Evolutionary conservation across 2,113 vertebrate genomes (phyloP), one percentile per base, ranked within the genome.

Genomic region (Dromiciops gliroides): DNA sequence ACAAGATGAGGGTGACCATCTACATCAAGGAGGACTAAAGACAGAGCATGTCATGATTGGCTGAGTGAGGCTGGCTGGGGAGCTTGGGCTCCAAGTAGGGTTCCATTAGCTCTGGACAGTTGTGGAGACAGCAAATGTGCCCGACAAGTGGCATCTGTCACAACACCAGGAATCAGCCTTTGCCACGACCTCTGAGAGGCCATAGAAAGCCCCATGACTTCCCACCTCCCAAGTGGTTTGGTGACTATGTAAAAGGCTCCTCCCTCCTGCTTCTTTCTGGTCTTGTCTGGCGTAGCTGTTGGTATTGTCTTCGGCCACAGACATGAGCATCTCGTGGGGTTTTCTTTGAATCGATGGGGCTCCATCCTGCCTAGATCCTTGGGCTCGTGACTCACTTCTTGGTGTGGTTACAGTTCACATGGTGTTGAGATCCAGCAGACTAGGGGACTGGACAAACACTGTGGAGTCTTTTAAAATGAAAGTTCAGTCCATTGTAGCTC

Each of bases 301-400:
- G 9, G 53, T 96, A 98, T 96, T 98, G 95, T 98, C 98, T 98
- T 98, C 97, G 95, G 92, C 97, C 98, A 97, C 48, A 95, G 98
- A 98, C 95, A 97, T 96, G 97, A 97, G 67, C 96, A 95, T 98
- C 92, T 24, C 98, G 98, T 98, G 98, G 98, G 98, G 96, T 98
- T 98, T 94, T 96, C 98, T 98, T 98, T 98, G 98, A 98, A 98
- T 97, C 98, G 98, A 99, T 98, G 98, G 97, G 97, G 97, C 98
- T 98, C 97, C 98, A 98, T 98, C 96, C 98, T 97, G 93, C 95
- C 95, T 97, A 93, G 94, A 98, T 98, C 95, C 93, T 96, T 97
- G 95, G 98, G 95, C 97, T 98, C 91, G 93, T 97, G 97, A 51
- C 97, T 97, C 93, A 50, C 98, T 96, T 97, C 96, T 98, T 96